These are phyloP conservation scores for Dicyrtomina minuta DNA, from an alignment of 2,888 invertebrate genomes.

Conservation along the genomic window DNA sequence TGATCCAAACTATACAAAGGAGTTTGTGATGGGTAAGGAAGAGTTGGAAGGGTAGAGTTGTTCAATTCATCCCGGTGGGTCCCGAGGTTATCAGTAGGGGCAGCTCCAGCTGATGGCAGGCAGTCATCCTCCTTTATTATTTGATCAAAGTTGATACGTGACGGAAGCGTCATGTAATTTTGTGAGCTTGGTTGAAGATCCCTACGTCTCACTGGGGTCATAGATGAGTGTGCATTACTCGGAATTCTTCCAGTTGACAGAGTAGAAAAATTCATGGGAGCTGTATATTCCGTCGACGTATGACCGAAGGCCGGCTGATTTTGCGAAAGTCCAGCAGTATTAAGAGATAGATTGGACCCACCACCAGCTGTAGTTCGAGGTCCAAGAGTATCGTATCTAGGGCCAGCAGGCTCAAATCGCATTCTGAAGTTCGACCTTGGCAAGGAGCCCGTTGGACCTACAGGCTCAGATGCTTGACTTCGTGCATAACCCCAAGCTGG, in stretches of 20 bases:
- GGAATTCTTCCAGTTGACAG: conserved; percentile 22
- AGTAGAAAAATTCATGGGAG: conserved; percentile 17
- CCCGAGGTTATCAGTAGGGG: neutral
- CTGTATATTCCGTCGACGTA: neutral
- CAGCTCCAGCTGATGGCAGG: conserved; percentile 6
- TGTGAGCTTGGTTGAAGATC: conserved; percentile 1
- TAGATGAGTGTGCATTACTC: conserved; percentile 10
- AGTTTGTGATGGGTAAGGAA: neutral
- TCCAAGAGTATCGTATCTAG: conserved; percentile 58
- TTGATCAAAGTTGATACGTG: conserved; percentile 41
- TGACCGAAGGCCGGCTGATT: conserved; percentile 3
- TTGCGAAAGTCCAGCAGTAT: conserved; percentile 62
- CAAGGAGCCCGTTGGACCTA: conserved; percentile 44
- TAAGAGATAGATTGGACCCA: conserved; percentile 80
- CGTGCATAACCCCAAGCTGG: conserved; percentile 56
- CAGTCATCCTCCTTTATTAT: conserved; percentile 41
- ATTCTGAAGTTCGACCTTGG: conserved; percentile 65
- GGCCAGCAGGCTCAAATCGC: neutral
- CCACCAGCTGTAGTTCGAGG: conserved; percentile 85
- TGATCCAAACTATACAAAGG: neutral
- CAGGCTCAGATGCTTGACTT: conserved; percentile 33
- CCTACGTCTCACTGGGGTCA: conserved; percentile 6
- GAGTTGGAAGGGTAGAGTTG: no score
- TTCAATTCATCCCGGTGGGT: neutral
- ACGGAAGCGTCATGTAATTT: conserved; percentile 21